These are phyloP conservation scores for Anastatus disparis DNA, from an alignment of 1,140 invertebrate species.

Conservation along the genomic window DNA sequence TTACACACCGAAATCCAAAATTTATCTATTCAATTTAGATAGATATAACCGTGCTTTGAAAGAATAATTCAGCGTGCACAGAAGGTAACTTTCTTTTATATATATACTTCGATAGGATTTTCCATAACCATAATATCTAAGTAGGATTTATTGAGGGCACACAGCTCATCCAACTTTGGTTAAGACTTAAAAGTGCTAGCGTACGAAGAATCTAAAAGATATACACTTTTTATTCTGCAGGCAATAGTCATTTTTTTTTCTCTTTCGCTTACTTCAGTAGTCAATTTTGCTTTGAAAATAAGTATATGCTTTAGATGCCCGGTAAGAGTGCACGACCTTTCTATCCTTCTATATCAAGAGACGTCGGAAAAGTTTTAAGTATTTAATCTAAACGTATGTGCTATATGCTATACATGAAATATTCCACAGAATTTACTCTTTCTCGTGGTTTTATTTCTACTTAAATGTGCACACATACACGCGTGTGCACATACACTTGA, in stretches of 20 bases:
- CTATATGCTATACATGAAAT: too few species aligned
- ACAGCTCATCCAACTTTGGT: conserved; percentile 8
- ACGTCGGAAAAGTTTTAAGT: too few species aligned
- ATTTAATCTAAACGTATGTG: too few species aligned
- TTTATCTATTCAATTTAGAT: conserved; percentile 10
- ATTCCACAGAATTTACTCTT: too few species aligned
- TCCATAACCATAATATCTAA: not conserved
- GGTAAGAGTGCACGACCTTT: conserved; percentile 6
- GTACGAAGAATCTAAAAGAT: not conserved
- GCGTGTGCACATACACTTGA: too few species aligned
- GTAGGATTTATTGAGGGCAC: conserved; percentile 25
- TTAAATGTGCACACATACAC: too few species aligned
- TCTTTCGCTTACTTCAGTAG: not conserved
- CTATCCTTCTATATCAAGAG: not conserved
- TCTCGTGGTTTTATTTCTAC: too few species aligned
- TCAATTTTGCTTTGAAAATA: conserved; percentile 23
- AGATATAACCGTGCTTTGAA: conserved; percentile 2
- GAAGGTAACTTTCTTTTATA: not conserved
- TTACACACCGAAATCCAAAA: not conserved
- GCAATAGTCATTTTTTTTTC: not conserved
- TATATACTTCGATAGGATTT: conserved; percentile 16
- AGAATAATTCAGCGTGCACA: conserved; percentile 6
- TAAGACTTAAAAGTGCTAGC: not conserved
- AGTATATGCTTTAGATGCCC: not conserved
- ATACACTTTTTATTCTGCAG: not conserved